Evolutionary conservation across 2,113 vertebrate genomes (phyloP), one percentile per base, ranked within the genome.

Genomic region (Pelmatolapia mariae): DNA sequence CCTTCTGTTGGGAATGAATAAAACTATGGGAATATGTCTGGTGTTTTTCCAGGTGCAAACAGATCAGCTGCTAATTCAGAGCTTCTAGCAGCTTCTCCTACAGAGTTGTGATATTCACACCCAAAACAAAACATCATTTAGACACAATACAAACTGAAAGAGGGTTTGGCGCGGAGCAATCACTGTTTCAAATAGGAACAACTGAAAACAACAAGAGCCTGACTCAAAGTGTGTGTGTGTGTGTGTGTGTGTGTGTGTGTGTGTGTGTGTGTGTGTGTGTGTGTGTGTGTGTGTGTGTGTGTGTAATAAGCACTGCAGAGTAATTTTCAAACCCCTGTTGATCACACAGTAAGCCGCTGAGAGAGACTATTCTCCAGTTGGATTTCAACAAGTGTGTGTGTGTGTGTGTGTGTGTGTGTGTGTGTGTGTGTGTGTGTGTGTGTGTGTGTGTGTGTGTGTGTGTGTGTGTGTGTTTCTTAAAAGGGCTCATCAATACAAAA

Each of bases 301-400:
- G 80, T 86, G 33, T 82, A 83, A 82, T 86, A 82, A 82, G 81
- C 85, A 86, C 87, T 90, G 84, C 86, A 90, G 87, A 89, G 87
- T 91, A 80, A 89, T 92, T 92, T 93, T 89, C 87, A 80, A 85
- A 80, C 89, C 86, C 84, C 90, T 88, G 90, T 87, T 90, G 89
- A 91, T 93, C 88, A 90, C 87, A 88, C 80, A 83, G 90, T 24
- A 16, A 79, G 80, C 40, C 1, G 22, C 80, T 84, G 73, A 78
- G 84, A 82, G 53, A 90, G 78, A 87, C 83, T 79, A 79, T 83
- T 86, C 85, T 81, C 80, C 89, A 81, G 87, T 89, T 85, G 85
- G 68, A 80, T 84, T 89, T 80, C 79, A 71, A 86, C 81, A 45
- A 73, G 93, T 80, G 79, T 82, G 19, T 53, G 9, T 11, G 5